Evolutionary conservation across 1,140 invertebrate species (phyloP).

Genomic region (Drosophila sulfurigaster): DNA sequence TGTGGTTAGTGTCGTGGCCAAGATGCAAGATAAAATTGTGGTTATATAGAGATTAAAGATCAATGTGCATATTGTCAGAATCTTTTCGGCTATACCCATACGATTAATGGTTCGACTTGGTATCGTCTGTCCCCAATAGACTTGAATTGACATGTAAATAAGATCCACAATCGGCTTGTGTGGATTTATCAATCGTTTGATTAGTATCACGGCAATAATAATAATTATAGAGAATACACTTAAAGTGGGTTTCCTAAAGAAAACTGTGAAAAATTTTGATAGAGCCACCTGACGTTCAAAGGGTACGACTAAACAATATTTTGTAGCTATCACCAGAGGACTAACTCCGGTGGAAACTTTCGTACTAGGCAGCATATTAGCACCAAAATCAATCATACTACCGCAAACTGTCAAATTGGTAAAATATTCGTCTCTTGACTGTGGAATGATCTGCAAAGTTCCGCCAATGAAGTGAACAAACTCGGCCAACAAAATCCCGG

Average conservation of each 20-base stretch:
- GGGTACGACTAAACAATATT: slow-evolving; percentile 21
- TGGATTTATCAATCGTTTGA: no score
- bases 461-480: background rate
- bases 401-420: no score
- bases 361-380: background rate
- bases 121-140: background rate
- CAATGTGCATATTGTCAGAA: background rate
- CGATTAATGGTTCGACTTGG: background rate
- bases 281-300: background rate
- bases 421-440: background rate
- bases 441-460: background rate
- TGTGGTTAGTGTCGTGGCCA: background rate
- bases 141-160: background rate
- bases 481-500: background rate
- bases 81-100: background rate
- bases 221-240: no score
- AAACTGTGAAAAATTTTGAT: no score
- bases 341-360: background rate
- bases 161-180: no score
- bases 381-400: slow-evolving; percentile 1
- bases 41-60: background rate
- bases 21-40: background rate
- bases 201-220: no score
- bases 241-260: no score
- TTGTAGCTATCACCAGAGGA: background rate